Percentiles rank a stretch among this genome's conserved stretches.
These are phyloP conservation scores for Perca fluviatilis DNA, from an alignment of 2,113 vertebrate species.

Conservation along the genomic window DNA sequence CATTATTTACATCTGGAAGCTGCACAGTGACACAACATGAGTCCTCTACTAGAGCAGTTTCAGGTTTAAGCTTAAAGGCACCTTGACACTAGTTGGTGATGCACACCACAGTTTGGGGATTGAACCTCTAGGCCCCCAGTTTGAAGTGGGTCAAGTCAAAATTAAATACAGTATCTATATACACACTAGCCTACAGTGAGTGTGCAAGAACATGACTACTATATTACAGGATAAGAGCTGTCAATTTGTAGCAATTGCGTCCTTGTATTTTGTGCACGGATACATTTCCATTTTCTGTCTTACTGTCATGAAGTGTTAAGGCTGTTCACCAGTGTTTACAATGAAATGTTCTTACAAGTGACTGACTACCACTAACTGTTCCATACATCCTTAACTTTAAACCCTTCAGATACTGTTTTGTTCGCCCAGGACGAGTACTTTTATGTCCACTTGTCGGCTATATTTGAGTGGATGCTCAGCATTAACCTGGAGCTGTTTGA, in stretches of 20 bases:
- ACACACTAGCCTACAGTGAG: not conserved
- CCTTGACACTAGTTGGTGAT: not conserved
- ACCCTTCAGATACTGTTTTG: constrained; percentile 75
- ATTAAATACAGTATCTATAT: not conserved
- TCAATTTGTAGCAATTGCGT: no score
- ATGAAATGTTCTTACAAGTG: not conserved
- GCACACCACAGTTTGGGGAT: not conserved
- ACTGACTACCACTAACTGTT: not conserved
- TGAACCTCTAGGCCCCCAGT: not conserved
- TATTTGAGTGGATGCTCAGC: constrained; percentile 85
- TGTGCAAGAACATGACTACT: not conserved
- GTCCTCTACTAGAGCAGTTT: not conserved
- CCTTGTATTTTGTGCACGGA: not conserved
- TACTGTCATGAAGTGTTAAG: not conserved
- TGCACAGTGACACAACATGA: not conserved
- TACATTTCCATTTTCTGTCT: not conserved
- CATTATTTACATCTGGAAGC: not conserved
- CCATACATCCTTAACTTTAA: constrained; percentile 41
- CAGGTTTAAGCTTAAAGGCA: not conserved
- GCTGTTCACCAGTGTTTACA: not conserved
- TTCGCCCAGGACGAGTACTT: constrained; percentile 65
- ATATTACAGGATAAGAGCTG: not conserved
- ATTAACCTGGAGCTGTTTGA: constrained; percentile 85
- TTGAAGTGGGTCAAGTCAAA: not conserved
- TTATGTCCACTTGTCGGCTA: constrained; percentile 77